phyloP scores from a whole-genome alignment of 2,113 vertebrate genomes.

The Eretmochelys imbricata region DNA sequence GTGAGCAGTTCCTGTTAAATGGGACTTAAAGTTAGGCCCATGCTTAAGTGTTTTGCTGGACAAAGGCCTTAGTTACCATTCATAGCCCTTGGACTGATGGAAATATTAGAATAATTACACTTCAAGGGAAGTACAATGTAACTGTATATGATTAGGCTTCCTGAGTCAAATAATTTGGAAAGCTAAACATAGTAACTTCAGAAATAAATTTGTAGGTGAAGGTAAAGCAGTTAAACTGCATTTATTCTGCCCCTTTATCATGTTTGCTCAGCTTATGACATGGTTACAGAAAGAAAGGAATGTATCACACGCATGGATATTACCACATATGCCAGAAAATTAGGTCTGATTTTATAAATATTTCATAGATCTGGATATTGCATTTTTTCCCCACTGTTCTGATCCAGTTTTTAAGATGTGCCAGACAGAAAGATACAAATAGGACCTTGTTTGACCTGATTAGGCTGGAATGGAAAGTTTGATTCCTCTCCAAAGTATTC shows the following conservation, averaged over 20 bases:
- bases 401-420: neutral
- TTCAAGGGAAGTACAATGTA: slow-evolving; percentile 47
- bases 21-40: slow-evolving; percentile 37
- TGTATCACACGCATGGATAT: neutral
- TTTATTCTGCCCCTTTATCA: neutral
- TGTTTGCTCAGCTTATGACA: neutral
- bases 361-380: neutral
- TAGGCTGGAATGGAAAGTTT: slow-evolving; percentile 29
- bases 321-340: neutral
- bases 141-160: neutral
- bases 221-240: neutral
- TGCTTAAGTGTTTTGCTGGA: slow-evolving; percentile 29
- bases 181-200: neutral
- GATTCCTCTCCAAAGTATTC: slow-evolving; percentile 56
- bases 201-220: neutral
- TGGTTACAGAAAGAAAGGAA: neutral
- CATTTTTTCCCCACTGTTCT: slow-evolving; percentile 1
- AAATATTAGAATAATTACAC: neutral
- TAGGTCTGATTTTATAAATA: neutral
- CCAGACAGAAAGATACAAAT: slow-evolving; percentile 62
- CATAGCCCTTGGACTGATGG: neutral
- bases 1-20: slow-evolving; percentile 12
- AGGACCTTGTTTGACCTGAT: slow-evolving; percentile 62
- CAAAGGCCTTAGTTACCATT: neutral
- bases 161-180: neutral